These are phyloP conservation scores for Agrochola circellaris DNA, from an alignment of 2,888 invertebrate genomes.

Conservation along the genomic window DNA sequence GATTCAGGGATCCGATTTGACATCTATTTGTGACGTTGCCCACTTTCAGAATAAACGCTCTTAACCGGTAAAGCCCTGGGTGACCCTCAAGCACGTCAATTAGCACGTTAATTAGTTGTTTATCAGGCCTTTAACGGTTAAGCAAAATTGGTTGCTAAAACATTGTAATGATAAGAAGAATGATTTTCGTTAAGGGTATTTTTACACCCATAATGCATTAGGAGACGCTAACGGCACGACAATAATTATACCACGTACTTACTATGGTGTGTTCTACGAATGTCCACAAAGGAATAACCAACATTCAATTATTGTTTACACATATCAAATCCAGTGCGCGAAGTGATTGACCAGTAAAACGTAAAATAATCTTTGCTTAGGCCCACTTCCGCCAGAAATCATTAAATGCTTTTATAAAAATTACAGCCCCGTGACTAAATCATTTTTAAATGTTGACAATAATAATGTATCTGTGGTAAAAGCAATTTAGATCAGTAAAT, in stretches of 20 bases:
- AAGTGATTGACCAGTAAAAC: neutral
- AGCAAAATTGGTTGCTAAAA: neutral
- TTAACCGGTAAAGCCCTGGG: no score
- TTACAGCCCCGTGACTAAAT: neutral
- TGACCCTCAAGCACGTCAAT: no score
- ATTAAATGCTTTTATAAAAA: neutral
- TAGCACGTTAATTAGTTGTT: no score
- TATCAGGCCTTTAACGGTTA: no score
- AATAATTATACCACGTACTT: neutral
- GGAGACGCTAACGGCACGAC: constrained; percentile 6
- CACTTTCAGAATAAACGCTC: no score
- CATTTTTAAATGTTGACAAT: constrained; percentile 7
- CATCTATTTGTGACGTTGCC: no score
- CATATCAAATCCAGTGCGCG: neutral
- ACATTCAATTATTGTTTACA: constrained; percentile 4
- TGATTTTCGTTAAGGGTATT: neutral
- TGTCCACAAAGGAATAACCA: neutral
- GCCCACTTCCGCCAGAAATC: neutral
- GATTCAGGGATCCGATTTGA: no score
- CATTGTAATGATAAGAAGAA: neutral
- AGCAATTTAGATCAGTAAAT: neutral
- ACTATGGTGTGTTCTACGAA: neutral
- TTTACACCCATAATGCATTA: constrained; percentile 1
- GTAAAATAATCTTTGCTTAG: constrained; percentile 2
- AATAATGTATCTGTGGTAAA: constrained; percentile 1